Evolutionary conservation across 2,888 invertebrate species (phyloP).

Genomic region (Pseudoips prasinana): DNA sequence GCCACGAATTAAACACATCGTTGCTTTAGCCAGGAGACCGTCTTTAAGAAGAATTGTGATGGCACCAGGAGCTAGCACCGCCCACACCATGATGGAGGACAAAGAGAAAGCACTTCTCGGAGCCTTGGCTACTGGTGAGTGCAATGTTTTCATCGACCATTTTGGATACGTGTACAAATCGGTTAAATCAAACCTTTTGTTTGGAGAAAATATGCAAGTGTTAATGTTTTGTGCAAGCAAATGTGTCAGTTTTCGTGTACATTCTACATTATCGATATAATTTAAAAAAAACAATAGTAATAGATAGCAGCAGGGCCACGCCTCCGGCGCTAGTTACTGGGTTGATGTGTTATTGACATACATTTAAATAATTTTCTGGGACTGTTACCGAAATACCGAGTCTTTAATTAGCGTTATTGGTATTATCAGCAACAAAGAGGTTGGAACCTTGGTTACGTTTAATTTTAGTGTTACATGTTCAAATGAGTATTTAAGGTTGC

Average conservation of each 20-base stretch:
- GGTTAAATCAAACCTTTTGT: slow-evolving; percentile 14
- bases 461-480: too few relatives aligned
- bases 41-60: slow-evolving; percentile 75
- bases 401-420: too few relatives aligned
- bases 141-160: slow-evolving; percentile 12
- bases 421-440: too few relatives aligned
- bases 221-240: too few relatives aligned
- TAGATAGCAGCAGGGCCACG: slow-evolving; percentile 17
- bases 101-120: slow-evolving; percentile 72
- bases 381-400: slow-evolving; percentile 1
- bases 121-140: slow-evolving; percentile 60
- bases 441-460: too few relatives aligned
- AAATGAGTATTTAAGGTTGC: too few relatives aligned
- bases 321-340: slow-evolving; percentile 32
- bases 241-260: too few relatives aligned
- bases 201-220: too few relatives aligned
- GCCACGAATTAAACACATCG: slow-evolving; percentile 64
- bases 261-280: too few relatives aligned
- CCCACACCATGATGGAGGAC: slow-evolving; percentile 78
- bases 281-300: too few relatives aligned
- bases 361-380: slow-evolving; percentile 19
- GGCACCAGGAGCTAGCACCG: slow-evolving; percentile 81
- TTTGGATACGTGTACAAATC: slow-evolving; percentile 17
- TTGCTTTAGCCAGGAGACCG: slow-evolving; percentile 70
- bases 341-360: slow-evolving; percentile 39